These are phyloP conservation scores for Mormyrus iriodes DNA, from an alignment of 2,113 vertebrate genomes.

Conservation along the genomic window DNA sequence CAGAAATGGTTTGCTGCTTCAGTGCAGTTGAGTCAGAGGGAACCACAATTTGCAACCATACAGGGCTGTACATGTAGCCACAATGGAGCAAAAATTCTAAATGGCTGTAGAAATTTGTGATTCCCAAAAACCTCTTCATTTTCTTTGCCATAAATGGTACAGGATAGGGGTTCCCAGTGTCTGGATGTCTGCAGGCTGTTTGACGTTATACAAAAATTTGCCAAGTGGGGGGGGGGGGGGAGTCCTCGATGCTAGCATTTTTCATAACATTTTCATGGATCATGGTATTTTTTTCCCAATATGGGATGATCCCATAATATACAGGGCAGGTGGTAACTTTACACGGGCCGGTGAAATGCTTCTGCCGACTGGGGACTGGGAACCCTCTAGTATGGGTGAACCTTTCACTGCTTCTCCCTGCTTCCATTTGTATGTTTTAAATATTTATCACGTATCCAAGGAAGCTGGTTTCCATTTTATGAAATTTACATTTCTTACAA, in stretches of 20 bases:
- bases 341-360: background rate
- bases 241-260: background rate
- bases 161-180: background rate
- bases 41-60: too few species aligned
- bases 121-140: background rate
- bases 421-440: background rate
- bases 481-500: background rate
- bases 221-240: background rate
- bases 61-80: background rate
- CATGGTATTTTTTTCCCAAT: background rate
- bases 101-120: background rate
- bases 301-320: background rate
- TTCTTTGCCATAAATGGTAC: background rate
- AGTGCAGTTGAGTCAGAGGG: too few species aligned
- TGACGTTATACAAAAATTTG: background rate
- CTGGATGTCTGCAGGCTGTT: background rate
- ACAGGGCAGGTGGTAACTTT: background rate
- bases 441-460: background rate
- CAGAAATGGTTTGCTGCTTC: background rate
- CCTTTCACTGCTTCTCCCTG: background rate
- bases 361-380: background rate
- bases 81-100: background rate
- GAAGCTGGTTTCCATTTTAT: background rate
- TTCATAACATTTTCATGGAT: background rate
- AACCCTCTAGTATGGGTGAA: background rate